Base-by-base conservation (phyloP, 2,797 vertebrate genomes). In the Pangasius macronema region DNA sequence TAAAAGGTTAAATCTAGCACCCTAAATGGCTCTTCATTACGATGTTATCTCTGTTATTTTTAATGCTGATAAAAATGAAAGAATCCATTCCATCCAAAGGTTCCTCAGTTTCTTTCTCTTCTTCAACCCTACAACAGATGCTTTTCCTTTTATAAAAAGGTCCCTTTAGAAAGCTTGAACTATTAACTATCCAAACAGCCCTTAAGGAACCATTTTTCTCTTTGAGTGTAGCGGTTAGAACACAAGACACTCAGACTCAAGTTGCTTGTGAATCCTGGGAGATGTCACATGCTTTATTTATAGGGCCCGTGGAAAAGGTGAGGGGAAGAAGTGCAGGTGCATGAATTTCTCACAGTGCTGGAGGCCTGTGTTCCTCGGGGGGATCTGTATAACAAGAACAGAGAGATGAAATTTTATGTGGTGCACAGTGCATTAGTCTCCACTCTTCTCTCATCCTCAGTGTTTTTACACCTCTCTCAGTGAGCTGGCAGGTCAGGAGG, bases 241-340 rank as follows among this genome's bases (percentile, higher is more conserved):
- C 61, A 33, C 63, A 53, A 51, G 39, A 70, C n/a, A 83, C 82
- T 51, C 9, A 51, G 42, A 30, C n/a, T 68, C 14, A 67, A 18
- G 36, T 46, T 30, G 61, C 81, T 67, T 30, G 16, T 51, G 39
- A 53, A 53, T 83, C 82, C 46, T 83, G 46, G n/a, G 46, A 83
- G 46, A 67, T 65, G 81, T 65, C 59, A 46, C 14, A 53, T 67
- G 63, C 22, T 83, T 80, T 87, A 83, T 83, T 53, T 83, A 83
- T 68, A 51, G 46, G 13, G 59, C 13, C 30, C 63, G 53, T 63
- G 82, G 61, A 83, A 68, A 83, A 68, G 65, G 63, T 51, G n/a
- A 83, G 30, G 33, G 18, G 30, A 83, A 53, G 49, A 83, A 70
- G 42, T 83, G 82, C 63, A 70, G 65, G 82, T 70, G 49, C 65